Base-by-base conservation (phyloP, 2,888 invertebrate genomes). In the Colletes collaris region DNA sequence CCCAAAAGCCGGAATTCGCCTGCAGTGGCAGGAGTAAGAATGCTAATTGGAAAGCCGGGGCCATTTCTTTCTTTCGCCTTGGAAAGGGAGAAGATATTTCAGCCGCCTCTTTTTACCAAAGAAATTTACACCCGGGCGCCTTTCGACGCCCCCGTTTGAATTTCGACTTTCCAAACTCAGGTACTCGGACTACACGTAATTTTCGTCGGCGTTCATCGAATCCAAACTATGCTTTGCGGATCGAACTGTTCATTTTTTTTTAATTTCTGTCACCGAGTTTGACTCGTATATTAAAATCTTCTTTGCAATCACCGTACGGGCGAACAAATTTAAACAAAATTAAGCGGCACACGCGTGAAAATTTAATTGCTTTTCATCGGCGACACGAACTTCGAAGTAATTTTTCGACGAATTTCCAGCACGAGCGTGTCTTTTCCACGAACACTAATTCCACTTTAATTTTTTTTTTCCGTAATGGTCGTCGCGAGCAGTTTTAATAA, bases 11-110 rank as follows among this genome's bases (percentile, higher is more conserved):
- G 84, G 84, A 86, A 81, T 86, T 85, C 76, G 84, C 82, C 79
- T 76, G 78, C 78, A 70, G 74, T 76, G 73, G 69, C 80, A 81
- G 50, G 72, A 79, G 86, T 87, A 88, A 90, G 88, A 90, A 88
- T 89, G 89, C 90, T 91, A 91, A 91, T 90, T 91, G 89, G 88
- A 89, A 88, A 86, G 84, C 86, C 82, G 64, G 76, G 81, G 73
- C 77, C 70, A 76, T 82, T 79, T 82, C 82, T 86, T 82, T 85
- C 80, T 74, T 86, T 79, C 73, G 73, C 78, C 81, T 84, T 82
- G 68, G 64, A 65, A 58, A 59, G 58, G 71, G 53, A 66, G 62
- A 46, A 67, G 74, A 65, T 76, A 79, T 74, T 79, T 84, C 67
- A 71, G 35, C 16, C 66, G 58, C 8, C 44, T 62, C 37, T 58